These are phyloP conservation scores for Mormyrops boulengeri DNA, from an alignment of 2,797 vertebrate genomes.

Conservation along the genomic window DNA sequence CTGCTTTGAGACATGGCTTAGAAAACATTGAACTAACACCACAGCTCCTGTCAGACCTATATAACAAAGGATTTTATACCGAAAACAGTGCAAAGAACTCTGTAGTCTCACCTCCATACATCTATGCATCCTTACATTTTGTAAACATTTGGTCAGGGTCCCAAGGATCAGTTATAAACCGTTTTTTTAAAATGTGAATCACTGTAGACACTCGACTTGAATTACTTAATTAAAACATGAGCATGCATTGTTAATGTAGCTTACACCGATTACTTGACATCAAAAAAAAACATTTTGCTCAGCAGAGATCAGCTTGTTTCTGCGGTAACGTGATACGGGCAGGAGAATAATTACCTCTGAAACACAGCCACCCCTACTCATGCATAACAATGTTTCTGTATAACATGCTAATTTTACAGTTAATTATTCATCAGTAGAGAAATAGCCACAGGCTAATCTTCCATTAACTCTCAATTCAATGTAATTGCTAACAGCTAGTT, in stretches of 20 bases:
- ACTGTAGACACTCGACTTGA: not conserved
- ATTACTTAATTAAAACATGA: not conserved
- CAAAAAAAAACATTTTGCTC: not conserved
- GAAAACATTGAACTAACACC: not conserved
- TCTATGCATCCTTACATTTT: not conserved
- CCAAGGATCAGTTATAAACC: not conserved
- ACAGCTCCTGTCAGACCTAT: not conserved
- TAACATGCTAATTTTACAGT: not conserved
- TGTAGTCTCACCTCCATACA: not conserved
- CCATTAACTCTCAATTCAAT: constrained; percentile 6
- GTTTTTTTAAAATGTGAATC: not conserved
- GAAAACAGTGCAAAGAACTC: not conserved
- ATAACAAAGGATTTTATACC: not conserved
- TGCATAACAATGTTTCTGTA: not conserved
- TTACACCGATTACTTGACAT: not conserved
- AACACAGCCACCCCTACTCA: not conserved
- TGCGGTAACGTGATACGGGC: not conserved
- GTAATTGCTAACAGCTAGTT: not conserved
- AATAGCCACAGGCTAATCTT: not conserved
- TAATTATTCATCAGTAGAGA: constrained; percentile 2
- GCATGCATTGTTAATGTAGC: not conserved
- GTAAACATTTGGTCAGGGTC: not conserved
- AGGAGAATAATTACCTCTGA: not conserved
- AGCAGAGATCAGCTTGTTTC: not conserved
- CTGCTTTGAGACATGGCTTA: not conserved